These are phyloP conservation scores for Pelodytes ibericus DNA, from an alignment of 2,797 vertebrate genomes.

Conservation along the genomic window DNA sequence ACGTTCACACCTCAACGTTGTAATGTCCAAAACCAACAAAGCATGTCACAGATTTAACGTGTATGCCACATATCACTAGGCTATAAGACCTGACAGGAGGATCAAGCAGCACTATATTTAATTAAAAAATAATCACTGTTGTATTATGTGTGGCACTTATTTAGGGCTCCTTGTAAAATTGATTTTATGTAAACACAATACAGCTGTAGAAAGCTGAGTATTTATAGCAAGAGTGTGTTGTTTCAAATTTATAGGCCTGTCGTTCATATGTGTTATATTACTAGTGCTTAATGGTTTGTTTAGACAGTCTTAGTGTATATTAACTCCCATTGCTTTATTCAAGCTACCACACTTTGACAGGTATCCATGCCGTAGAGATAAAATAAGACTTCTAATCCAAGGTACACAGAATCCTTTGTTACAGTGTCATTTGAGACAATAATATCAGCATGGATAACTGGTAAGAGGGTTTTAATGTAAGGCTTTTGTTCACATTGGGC, in stretches of 20 bases:
- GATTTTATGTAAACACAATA: constrained; percentile 77
- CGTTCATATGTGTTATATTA: constrained; percentile 75
- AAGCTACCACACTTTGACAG: constrained; percentile 69
- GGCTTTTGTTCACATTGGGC: too few relatives aligned
- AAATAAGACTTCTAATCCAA: constrained; percentile 68
- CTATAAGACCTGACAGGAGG: background rate
- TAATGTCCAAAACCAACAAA: background rate
- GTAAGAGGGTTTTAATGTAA: too few relatives aligned
- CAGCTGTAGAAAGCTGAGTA: constrained; percentile 63
- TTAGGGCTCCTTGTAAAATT: constrained; percentile 75
- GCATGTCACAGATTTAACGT: background rate
- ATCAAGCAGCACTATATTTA: constrained; percentile 30
- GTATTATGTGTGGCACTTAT: constrained; percentile 69
- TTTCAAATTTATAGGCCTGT: constrained; percentile 77
- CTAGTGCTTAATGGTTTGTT: constrained; percentile 78
- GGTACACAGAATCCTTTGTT: constrained; percentile 64
- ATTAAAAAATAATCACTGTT: constrained; percentile 62
- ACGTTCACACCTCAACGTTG: background rate
- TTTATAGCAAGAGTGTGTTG: constrained; percentile 68
- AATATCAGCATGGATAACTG: constrained; percentile 54
- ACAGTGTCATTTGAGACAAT: constrained; percentile 65
- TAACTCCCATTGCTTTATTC: constrained; percentile 69
- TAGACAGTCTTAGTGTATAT: constrained; percentile 76
- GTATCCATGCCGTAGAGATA: constrained; percentile 68
- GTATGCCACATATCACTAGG: constrained; percentile 18